Conservation (phyloP, 2,113 vertebrate species). For the Gymnocephalus cernua region DNA sequence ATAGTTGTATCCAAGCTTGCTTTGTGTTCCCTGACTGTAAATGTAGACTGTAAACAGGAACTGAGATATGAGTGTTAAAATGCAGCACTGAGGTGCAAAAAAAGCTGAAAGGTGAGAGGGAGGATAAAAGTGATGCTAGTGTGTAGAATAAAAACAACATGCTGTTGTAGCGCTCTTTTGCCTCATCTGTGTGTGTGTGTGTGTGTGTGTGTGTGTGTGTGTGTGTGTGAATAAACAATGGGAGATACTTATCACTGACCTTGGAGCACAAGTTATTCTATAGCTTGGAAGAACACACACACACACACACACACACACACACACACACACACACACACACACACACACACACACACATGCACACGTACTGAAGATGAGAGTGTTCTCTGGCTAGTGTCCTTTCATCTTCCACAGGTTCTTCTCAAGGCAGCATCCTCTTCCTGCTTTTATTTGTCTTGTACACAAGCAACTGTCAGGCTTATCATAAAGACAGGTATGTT, state of each 20-base stretch:
- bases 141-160: constrained; percentile 8
- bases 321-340: neutral
- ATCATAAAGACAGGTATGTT: neutral
- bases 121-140: constrained; percentile 26
- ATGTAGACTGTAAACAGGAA: constrained; percentile 12
- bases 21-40: constrained; percentile 28
- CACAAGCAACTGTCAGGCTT: neutral
- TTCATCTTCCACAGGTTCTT: neutral
- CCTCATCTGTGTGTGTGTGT: neutral
- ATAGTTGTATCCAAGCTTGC: neutral
- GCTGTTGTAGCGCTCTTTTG: constrained; percentile 11
- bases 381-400: neutral
- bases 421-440: neutral
- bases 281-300: constrained; percentile 7
- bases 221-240: constrained; percentile 34
- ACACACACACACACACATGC: neutral
- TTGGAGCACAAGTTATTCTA: constrained; percentile 44
- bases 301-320: neutral
- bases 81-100: neutral
- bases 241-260: constrained; percentile 55
- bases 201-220: neutral
- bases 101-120: constrained; percentile 34
- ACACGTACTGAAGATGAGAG: neutral
- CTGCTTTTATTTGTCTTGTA: neutral
- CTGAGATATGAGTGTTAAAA: constrained; percentile 44